Conservation (phyloP, 2,113 vertebrate species). For the Nestor notabilis region DNA sequence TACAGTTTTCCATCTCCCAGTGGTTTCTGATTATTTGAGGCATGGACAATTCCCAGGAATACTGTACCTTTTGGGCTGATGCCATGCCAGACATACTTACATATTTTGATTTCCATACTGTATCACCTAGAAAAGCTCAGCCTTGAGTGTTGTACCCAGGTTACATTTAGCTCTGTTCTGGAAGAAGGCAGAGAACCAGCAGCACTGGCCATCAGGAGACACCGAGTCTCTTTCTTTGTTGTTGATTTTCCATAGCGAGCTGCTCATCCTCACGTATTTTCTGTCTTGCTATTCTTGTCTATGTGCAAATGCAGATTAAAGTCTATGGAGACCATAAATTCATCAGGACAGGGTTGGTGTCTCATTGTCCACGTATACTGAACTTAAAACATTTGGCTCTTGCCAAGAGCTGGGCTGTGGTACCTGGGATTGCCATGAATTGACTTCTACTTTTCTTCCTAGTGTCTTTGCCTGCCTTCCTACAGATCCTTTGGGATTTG, state of each 20-base stretch:
- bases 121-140: not conserved
- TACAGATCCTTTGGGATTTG: not conserved
- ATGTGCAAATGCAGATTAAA: not conserved
- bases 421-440: not conserved
- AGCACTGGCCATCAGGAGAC: rapidly evolving
- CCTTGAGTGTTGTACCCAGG: not conserved
- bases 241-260: not conserved
- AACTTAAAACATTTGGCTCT: not conserved
- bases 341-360: not conserved
- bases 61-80: not conserved
- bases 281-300: not conserved
- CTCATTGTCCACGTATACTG: not conserved
- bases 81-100: not conserved
- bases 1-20: not conserved
- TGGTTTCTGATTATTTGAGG: not conserved
- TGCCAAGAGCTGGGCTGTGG: not conserved
- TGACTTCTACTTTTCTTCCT: not conserved
- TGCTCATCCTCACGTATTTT: not conserved
- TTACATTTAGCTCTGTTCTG: not conserved
- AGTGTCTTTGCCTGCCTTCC: not conserved
- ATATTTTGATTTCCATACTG: not conserved
- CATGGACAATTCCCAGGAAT: not conserved
- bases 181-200: not conserved
- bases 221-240: not conserved
- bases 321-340: not conserved